Conservation (phyloP, 1,140 invertebrate genomes). For the Solenopsis fugax region DNA sequence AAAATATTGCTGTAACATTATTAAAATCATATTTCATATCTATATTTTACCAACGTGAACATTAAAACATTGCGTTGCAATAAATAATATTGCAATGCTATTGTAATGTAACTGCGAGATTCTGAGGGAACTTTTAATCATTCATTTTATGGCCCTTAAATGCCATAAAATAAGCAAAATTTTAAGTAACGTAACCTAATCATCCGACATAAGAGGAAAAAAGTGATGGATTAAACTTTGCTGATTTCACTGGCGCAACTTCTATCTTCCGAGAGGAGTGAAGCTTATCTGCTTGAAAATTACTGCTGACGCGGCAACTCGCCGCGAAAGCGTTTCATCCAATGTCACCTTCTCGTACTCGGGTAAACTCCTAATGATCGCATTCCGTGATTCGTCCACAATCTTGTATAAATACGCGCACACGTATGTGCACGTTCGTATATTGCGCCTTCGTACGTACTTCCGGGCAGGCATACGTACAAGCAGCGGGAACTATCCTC, state of each 20-base stretch:
- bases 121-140: neutral
- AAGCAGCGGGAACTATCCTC: conserved; percentile 5
- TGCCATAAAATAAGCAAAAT: neutral
- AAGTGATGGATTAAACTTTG: conserved; percentile 53
- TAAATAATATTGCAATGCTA: too few species aligned
- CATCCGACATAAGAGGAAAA: conserved; percentile 19
- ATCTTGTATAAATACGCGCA: conserved; percentile 36
- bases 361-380: conserved; percentile 55
- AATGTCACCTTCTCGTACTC: conserved; percentile 57
- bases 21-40: too few species aligned
- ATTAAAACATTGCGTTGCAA: too few species aligned
- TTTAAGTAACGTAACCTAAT: conserved; percentile 31
- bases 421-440: neutral
- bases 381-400: conserved; percentile 41
- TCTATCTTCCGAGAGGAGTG: conserved; percentile 18
- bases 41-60: too few species aligned
- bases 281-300: conserved; percentile 61
- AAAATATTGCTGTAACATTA: too few species aligned
- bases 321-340: conserved; percentile 33
- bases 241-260: conserved; percentile 42
- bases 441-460: neutral
- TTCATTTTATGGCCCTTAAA: conserved; percentile 1
- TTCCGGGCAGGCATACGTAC: neutral
- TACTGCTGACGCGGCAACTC: conserved; percentile 54
- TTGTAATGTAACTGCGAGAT: too few species aligned